phyloP scores from a whole-genome alignment of 2,113 vertebrate species.

The Microtus montanus region DNA sequence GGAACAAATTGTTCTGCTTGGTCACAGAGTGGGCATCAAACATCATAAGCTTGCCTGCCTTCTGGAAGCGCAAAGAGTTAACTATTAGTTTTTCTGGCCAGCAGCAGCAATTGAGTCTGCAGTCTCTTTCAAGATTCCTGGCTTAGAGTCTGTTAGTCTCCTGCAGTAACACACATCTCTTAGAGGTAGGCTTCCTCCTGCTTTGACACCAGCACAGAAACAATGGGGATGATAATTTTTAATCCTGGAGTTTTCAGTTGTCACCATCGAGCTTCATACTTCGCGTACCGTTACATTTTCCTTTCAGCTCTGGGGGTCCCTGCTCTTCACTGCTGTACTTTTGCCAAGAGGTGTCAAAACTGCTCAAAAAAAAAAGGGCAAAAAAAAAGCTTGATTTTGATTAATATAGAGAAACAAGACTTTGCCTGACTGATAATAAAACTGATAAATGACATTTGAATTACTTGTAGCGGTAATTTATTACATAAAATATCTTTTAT shows the following conservation, averaged over 20 bases:
- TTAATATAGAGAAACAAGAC: constrained; percentile 92
- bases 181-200: constrained; percentile 28
- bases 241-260: constrained; percentile 51
- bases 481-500: constrained; percentile 94
- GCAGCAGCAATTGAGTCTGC: background rate
- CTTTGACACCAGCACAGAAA: constrained; percentile 62
- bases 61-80: constrained; percentile 16
- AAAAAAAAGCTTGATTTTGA: constrained; percentile 89
- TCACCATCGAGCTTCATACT: background rate
- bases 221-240: constrained; percentile 51
- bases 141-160: constrained; percentile 57
- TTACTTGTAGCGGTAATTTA: constrained; percentile 93
- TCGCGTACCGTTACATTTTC: constrained; percentile 19
- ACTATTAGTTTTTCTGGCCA: background rate
- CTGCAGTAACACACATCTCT: constrained; percentile 46
- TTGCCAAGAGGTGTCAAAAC: constrained; percentile 89
- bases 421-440: constrained; percentile 93
- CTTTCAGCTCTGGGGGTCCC: constrained; percentile 73
- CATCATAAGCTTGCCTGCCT: background rate
- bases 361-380: constrained; percentile 59
- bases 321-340: constrained; percentile 80
- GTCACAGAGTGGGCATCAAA: constrained; percentile 20
- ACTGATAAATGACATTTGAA: constrained; percentile 94
- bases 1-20: constrained; percentile 43
- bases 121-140: background rate